Evolutionary conservation across 1,140 invertebrate species (phyloP).

Genomic region (Pectinophora gossypiella): DNA sequence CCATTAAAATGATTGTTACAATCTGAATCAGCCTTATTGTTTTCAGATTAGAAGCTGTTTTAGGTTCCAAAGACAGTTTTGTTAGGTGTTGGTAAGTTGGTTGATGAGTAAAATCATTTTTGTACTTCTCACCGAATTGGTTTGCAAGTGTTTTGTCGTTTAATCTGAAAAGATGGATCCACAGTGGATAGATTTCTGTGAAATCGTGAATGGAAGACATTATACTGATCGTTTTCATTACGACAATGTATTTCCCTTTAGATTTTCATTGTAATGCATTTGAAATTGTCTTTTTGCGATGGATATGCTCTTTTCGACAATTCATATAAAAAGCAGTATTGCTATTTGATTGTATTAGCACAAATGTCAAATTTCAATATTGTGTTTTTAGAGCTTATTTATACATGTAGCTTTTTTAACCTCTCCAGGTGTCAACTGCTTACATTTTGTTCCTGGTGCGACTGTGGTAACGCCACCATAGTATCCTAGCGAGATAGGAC

Average conservation of each 20-base stretch:
- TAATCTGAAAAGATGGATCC: constrained; percentile 12
- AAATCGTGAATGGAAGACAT: background rate
- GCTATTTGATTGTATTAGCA: too few relatives aligned
- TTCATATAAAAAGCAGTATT: too few relatives aligned
- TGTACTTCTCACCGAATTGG: constrained; percentile 14
- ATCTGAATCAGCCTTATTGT: background rate
- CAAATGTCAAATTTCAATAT: too few relatives aligned
- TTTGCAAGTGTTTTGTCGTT: constrained; percentile 19
- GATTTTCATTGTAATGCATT: background rate
- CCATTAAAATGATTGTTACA: background rate
- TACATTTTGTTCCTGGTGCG: too few relatives aligned
- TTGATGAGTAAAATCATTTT: constrained; percentile 19
- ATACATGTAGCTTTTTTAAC: too few relatives aligned
- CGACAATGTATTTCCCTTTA: background rate
- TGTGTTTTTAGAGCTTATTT: too few relatives aligned
- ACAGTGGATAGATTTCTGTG: constrained; percentile 14
- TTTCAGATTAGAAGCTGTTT: background rate
- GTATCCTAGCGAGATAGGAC: too few relatives aligned
- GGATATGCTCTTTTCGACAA: too few relatives aligned
- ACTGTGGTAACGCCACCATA: too few relatives aligned
- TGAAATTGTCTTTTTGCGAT: too few relatives aligned
- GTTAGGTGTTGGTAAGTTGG: constrained; percentile 3
- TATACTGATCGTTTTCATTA: background rate
- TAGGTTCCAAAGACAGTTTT: background rate
- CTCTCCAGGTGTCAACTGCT: too few relatives aligned